A percentile compares a stretch with the other conserved stretches of the same genome.
These are phyloP conservation scores for Leptestheria dahalacensis DNA, from an alignment of 1,140 invertebrate genomes.

Conservation along the genomic window DNA sequence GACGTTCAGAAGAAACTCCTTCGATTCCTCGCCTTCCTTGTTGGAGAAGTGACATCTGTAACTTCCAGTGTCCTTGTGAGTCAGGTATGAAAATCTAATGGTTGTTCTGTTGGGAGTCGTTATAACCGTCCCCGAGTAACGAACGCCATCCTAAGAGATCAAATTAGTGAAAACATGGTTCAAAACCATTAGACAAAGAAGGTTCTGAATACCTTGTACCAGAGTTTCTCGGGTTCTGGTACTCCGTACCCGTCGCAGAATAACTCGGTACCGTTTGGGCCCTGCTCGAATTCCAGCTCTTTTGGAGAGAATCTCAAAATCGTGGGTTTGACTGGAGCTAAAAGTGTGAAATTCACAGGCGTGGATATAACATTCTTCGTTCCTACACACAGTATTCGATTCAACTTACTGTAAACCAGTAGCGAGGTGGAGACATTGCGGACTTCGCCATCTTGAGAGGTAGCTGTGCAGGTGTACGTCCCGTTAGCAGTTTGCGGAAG, in stretches of 20 bases:
- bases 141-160: neutral
- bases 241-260: constrained; percentile 22
- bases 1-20: constrained; percentile 28
- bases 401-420: neutral
- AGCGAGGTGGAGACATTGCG: neutral
- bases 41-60: constrained; percentile 29
- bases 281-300: constrained; percentile 6
- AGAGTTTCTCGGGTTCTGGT: constrained; percentile 20
- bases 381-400: too few species aligned
- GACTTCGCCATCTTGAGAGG: neutral
- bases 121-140: neutral
- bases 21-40: constrained; percentile 27
- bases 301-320: neutral
- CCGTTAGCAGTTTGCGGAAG: neutral
- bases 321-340: neutral
- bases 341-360: neutral
- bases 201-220: neutral
- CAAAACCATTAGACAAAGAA: neutral
- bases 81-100: constrained; percentile 10
- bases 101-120: constrained; percentile 10
- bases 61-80: too few species aligned
- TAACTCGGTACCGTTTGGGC: constrained; percentile 2
- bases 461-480: constrained; percentile 5
- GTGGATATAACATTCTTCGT: too few species aligned
- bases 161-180: neutral